These are phyloP conservation scores for Pica pica DNA, from an alignment of 2,113 vertebrate species.

Conservation along the genomic window DNA sequence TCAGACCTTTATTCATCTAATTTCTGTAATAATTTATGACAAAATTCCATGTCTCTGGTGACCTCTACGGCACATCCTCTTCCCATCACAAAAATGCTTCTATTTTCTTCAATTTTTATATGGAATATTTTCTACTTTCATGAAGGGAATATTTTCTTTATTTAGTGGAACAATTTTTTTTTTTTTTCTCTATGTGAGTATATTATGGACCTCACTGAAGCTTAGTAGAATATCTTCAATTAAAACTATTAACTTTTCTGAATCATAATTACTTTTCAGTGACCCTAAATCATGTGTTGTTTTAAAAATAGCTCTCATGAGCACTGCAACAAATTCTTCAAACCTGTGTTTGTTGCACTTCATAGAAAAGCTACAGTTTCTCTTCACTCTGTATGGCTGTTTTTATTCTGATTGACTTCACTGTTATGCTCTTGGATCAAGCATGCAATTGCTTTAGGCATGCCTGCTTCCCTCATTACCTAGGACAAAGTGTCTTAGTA, in stretches of 20 bases:
- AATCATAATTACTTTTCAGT: background rate
- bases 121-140: background rate
- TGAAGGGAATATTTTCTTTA: background rate
- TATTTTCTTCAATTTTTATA: background rate
- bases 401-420: background rate
- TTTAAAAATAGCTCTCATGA: background rate
- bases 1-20: background rate
- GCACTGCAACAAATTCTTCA: background rate
- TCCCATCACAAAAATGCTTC: background rate
- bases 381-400: background rate
- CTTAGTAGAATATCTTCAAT: background rate
- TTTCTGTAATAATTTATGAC: background rate
- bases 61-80: background rate
- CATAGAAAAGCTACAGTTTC: accelerated
- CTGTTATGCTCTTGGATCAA: background rate
- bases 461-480: background rate
- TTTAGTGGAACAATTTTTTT: background rate
- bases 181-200: background rate
- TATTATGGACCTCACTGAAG: background rate
- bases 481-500: background rate
- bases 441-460: background rate
- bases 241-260: background rate
- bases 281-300: background rate
- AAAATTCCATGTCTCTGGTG: background rate
- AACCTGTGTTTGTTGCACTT: background rate